phyloP scores from a whole-genome alignment of 2,888 invertebrate species.

The Pocota personata region DNA sequence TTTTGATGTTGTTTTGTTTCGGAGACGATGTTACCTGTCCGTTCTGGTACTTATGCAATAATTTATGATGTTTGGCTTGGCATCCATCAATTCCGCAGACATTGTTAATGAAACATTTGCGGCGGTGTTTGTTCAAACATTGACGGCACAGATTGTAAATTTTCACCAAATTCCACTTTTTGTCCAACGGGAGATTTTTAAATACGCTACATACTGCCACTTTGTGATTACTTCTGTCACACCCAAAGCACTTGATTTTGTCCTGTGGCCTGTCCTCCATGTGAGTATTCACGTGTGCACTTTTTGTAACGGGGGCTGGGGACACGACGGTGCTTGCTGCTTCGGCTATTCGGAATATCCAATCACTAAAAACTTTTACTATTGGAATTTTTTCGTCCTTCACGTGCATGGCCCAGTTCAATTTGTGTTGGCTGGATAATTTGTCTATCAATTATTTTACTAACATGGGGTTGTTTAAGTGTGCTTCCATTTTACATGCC shows the following conservation, averaged over 20 bases:
- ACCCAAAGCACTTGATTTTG: too few relatives aligned
- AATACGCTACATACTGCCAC: slow-evolving; percentile 26
- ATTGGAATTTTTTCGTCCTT: slow-evolving; percentile 20
- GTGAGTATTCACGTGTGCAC: slow-evolving; percentile 26
- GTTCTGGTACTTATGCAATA: slow-evolving; percentile 19
- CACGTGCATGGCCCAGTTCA: slow-evolving; percentile 47
- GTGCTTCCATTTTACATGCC: slow-evolving; percentile 52
- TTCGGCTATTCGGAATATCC: slow-evolving; percentile 42
- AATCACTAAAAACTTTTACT: slow-evolving; percentile 41
- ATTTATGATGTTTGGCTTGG: slow-evolving; percentile 30
- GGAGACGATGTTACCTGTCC: not conserved
- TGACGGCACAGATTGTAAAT: slow-evolving; percentile 50
- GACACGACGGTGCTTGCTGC: slow-evolving; percentile 45
- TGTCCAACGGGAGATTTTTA: slow-evolving; percentile 9
- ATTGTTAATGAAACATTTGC: slow-evolving; percentile 20
- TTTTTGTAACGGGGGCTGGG: not conserved
- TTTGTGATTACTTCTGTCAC: not conserved
- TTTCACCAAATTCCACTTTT: slow-evolving; percentile 51
- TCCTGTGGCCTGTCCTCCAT: not conserved
- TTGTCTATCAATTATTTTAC: slow-evolving; percentile 50
- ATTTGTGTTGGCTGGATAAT: slow-evolving; percentile 23
- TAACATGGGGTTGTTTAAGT: slow-evolving; percentile 53
- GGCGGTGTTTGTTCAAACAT: slow-evolving; percentile 48
- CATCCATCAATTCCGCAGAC: slow-evolving; percentile 38
- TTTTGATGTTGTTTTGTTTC: slow-evolving; percentile 1